These are phyloP conservation scores for Muricea muricata DNA, from an alignment of 92 coral and sea anemone species.

Conservation along the genomic window DNA sequence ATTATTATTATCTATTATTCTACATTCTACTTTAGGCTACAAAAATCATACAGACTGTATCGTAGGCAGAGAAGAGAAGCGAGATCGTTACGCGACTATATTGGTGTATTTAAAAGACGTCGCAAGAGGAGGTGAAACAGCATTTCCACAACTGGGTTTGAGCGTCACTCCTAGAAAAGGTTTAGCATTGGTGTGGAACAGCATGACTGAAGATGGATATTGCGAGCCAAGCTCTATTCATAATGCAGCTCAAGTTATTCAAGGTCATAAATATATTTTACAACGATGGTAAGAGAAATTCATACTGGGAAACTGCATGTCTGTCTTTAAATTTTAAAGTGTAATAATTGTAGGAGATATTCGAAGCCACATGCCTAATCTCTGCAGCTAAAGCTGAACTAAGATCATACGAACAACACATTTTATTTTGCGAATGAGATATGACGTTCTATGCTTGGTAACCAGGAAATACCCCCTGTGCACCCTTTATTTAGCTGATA, in stretches of 20 bases:
- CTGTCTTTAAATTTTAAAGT: no score
- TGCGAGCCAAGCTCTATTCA: constrained; percentile 91
- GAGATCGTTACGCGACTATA: constrained; percentile 91
- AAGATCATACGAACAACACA: no score
- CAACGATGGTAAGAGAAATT: constrained; percentile 82
- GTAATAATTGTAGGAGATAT: no score
- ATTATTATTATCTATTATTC: no score
- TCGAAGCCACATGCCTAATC: no score
- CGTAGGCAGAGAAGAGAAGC: constrained; percentile 71
- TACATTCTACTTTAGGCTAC: constrained; percentile 85
- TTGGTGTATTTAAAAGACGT: constrained; percentile 92
- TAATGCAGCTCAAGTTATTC: constrained; percentile 84
- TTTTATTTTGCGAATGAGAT: no score
- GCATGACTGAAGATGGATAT: constrained; percentile 81
- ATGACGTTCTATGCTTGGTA: no score
- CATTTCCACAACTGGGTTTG: constrained; percentile 87
- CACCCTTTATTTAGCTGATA: no score
- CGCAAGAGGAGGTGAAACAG: constrained; percentile 87
- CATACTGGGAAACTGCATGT: no score
- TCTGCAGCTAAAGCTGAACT: no score
- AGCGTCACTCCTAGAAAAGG: constrained; percentile 95
- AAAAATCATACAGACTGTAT: constrained; percentile 96
- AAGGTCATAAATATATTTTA: constrained; percentile 90
- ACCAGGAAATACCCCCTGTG: no score
- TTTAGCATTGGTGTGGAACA: constrained; percentile 96